These are phyloP conservation scores for Marcusenius ussheri DNA, from an alignment of 2,113 vertebrate species.

Conservation along the genomic window DNA sequence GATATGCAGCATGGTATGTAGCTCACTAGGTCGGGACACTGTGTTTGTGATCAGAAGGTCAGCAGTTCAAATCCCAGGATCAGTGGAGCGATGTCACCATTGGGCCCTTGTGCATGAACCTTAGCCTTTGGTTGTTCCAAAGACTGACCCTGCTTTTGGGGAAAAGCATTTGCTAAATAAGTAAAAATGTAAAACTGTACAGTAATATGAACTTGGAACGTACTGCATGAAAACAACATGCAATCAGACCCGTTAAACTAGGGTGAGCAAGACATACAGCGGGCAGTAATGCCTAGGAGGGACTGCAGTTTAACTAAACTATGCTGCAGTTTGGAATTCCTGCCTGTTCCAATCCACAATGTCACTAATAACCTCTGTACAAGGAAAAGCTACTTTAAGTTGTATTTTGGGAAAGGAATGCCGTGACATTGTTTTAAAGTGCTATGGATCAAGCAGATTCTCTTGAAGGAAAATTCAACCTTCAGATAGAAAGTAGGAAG, in stretches of 20 bases:
- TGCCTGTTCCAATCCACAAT: neutral
- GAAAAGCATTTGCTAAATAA: neutral
- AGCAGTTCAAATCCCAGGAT: neutral
- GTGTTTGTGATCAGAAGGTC: neutral
- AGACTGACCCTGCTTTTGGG: neutral
- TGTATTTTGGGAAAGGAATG: neutral
- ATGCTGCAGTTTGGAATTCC: neutral
- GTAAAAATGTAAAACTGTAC: neutral
- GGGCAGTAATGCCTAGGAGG: neutral
- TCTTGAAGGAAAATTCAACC: neutral
- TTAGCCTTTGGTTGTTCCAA: neutral
- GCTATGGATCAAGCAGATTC: neutral
- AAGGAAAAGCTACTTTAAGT: neutral
- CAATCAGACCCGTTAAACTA: neutral
- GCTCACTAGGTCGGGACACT: neutral
- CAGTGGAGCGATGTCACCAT: neutral
- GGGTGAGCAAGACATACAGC: neutral
- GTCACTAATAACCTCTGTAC: neutral
- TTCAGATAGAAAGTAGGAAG: neutral
- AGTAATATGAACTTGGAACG: neutral
- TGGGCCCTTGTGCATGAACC: neutral
- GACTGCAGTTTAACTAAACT: neutral
- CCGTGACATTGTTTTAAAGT: neutral
- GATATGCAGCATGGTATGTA: neutral
- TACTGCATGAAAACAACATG: neutral